A percentile compares a stretch with the other conserved stretches of the same genome.
These are phyloP conservation scores for Caranx ignobilis DNA, from an alignment of 2,113 vertebrate genomes.

Conservation along the genomic window DNA sequence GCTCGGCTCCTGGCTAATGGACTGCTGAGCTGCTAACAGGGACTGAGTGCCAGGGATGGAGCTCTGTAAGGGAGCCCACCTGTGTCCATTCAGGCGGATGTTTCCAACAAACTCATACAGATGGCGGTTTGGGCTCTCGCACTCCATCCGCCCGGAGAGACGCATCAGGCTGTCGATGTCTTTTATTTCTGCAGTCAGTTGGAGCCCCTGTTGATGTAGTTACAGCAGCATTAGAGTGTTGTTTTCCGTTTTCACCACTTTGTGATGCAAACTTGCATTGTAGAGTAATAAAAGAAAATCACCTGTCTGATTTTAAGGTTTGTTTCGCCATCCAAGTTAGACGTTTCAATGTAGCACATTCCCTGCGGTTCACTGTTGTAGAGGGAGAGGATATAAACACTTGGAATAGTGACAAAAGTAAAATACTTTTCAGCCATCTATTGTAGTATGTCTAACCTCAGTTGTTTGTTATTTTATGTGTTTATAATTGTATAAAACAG, in stretches of 20 bases:
- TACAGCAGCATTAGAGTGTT: not conserved
- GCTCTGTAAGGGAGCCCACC: slow-evolving; percentile 79
- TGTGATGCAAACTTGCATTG: not conserved
- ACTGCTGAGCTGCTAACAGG: slow-evolving; percentile 2
- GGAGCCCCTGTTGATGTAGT: slow-evolving; percentile 87
- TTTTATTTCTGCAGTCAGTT: slow-evolving; percentile 91
- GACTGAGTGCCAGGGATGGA: not conserved
- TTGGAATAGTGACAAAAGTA: slow-evolving; percentile 8
- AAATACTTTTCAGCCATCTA: not conserved
- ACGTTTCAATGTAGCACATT: slow-evolving; percentile 99
- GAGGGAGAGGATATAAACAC: slow-evolving; percentile 42
- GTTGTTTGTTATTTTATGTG: not conserved
- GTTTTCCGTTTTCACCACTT: not conserved
- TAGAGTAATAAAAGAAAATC: slow-evolving; percentile 25
- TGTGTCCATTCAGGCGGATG: slow-evolving; percentile 92
- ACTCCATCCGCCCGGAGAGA: slow-evolving; percentile 94
- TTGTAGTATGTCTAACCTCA: not conserved
- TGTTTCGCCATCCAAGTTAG: slow-evolving; percentile 98
- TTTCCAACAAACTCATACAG: slow-evolving; percentile 99
- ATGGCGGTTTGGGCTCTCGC: slow-evolving; percentile 96
- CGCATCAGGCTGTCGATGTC: slow-evolving; percentile 93
- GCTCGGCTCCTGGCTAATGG: slow-evolving; percentile 30
- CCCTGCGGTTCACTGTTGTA: slow-evolving; percentile 94
- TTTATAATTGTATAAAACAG: not conserved
- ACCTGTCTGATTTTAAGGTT: slow-evolving; percentile 99